phyloP scores from a whole-genome alignment of 2,113 vertebrate genomes.

The Peucedramus taeniatus region DNA sequence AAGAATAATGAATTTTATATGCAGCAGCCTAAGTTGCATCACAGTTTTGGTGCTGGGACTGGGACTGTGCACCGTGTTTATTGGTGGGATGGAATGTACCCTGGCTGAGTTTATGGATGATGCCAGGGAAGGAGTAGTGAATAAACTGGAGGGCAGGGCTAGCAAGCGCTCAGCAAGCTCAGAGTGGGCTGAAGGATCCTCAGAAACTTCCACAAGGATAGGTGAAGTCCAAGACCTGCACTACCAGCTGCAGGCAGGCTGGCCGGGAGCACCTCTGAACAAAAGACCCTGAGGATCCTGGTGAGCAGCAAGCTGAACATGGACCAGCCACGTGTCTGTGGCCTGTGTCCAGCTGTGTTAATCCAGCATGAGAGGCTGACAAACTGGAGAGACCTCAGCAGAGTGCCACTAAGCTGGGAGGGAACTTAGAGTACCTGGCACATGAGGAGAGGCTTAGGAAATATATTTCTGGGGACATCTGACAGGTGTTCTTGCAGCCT shows the following conservation, averaged over 20 bases:
- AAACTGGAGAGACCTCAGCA: neutral
- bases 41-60: neutral
- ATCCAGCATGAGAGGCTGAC: neutral
- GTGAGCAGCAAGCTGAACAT: neutral
- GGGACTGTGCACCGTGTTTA: accelerated
- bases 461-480: neutral
- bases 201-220: neutral
- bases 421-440: neutral
- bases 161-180: neutral
- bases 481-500: neutral
- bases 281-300: neutral
- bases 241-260: neutral
- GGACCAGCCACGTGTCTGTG: neutral
- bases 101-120: neutral
- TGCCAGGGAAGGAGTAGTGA: neutral
- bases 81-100: neutral
- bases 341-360: neutral
- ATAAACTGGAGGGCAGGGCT: neutral
- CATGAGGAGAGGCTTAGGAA: neutral
- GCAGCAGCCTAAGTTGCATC: neutral
- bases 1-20: neutral
- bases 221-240: too few species aligned
- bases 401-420: neutral
- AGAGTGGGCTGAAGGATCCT: neutral
- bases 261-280: neutral